A percentile compares a stretch with the other conserved stretches of the same genome.
Conservation (phyloP, 2,113 vertebrate species). For the Zeus faber region DNA sequence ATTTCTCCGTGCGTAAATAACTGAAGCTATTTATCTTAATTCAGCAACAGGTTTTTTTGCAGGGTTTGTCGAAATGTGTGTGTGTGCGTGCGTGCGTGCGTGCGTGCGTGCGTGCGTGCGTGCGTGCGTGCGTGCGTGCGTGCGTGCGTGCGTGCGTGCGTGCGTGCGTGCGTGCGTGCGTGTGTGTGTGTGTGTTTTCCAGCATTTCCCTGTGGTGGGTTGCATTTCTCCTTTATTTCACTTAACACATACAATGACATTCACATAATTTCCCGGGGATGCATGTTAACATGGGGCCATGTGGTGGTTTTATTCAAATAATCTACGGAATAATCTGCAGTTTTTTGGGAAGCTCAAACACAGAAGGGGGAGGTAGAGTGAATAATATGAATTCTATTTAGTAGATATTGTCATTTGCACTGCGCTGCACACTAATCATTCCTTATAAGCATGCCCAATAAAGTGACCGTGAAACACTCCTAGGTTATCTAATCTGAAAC, state of each 20-base stretch:
- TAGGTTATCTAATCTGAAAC: slow-evolving; percentile 12
- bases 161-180: too few species aligned
- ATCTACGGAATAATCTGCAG: slow-evolving; percentile 26
- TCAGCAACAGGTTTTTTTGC: too few species aligned
- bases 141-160: too few species aligned
- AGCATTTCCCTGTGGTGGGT: slow-evolving; percentile 12
- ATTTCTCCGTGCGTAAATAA: too few species aligned
- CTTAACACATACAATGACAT: slow-evolving; percentile 60
- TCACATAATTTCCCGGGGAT: slow-evolving; percentile 60
- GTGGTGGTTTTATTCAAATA: slow-evolving; percentile 54
- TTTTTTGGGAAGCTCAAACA: slow-evolving; percentile 35
- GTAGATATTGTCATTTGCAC: slow-evolving; percentile 23
- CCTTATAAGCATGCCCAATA: slow-evolving; percentile 22
- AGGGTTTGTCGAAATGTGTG: too few species aligned
- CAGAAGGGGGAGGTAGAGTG: slow-evolving; percentile 23
- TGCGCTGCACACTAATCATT: slow-evolving; percentile 18
- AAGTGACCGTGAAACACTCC: slow-evolving; percentile 8
- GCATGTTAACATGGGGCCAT: slow-evolving; percentile 40
- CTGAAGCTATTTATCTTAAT: too few species aligned
- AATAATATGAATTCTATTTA: slow-evolving; percentile 47
- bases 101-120: too few species aligned
- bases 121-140: too few species aligned
- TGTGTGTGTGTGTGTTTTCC: too few species aligned
- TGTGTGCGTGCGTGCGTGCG: too few species aligned
- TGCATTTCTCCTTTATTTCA: slow-evolving; percentile 52